These are phyloP conservation scores for Vireo altiloquus DNA, from an alignment of 2,113 vertebrate genomes.

Conservation along the genomic window DNA sequence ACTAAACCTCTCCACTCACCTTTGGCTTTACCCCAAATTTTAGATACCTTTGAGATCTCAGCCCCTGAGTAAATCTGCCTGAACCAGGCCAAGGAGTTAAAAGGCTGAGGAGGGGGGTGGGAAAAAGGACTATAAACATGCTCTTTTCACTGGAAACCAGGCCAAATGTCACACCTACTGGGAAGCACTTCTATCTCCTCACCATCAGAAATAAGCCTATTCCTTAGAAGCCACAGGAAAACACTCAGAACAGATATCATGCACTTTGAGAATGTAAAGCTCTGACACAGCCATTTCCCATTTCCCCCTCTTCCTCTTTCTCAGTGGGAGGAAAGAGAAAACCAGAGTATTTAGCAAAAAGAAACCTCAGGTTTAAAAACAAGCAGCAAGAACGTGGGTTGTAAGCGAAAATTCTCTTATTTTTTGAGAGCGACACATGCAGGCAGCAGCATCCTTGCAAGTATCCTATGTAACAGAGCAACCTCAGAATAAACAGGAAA, in stretches of 20 bases:
- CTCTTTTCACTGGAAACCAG: neutral
- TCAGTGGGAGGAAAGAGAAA: neutral
- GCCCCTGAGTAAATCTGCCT: neutral
- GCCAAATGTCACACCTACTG: neutral
- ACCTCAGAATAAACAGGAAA: neutral
- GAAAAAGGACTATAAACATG: neutral
- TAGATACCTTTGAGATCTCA: neutral
- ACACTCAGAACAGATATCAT: neutral
- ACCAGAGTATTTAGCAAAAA: neutral
- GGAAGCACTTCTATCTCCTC: neutral
- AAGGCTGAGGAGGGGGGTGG: neutral
- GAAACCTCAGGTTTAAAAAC: rapidly evolving
- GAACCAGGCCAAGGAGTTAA: neutral
- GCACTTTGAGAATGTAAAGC: neutral
- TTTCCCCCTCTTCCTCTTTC: neutral
- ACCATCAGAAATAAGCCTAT: neutral
- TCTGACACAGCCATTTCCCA: neutral
- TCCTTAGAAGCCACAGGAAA: neutral
- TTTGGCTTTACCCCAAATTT: neutral
- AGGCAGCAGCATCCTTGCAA: neutral
- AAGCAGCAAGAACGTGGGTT: neutral
- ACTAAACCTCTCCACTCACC: neutral
- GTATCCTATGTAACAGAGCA: neutral
- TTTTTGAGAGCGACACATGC: neutral
- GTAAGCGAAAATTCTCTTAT: neutral